phyloP scores from a whole-genome alignment of 1,140 invertebrate genomes.

The Grapholita molesta region DNA sequence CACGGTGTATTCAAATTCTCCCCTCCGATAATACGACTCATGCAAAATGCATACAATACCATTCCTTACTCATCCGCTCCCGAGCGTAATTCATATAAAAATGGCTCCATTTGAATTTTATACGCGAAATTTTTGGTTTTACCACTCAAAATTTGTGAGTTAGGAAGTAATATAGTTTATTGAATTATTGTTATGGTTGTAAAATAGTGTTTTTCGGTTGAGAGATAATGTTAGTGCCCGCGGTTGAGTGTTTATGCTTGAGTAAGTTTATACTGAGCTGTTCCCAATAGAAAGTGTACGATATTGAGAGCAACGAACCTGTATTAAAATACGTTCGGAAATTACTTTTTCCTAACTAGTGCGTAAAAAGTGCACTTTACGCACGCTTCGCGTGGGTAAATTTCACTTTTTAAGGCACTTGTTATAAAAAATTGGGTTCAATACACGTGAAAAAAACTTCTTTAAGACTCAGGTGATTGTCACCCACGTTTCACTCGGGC shows the following conservation, averaged over 20 bases:
- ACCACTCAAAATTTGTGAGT: background rate
- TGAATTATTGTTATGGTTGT: conserved; percentile 14
- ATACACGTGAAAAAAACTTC: no score
- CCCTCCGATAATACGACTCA: conserved; percentile 19
- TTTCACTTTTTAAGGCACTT: no score
- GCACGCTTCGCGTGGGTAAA: no score
- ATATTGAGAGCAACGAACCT: background rate
- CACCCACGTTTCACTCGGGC: no score
- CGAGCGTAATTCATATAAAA: conserved; percentile 18
- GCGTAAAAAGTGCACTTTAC: no score
- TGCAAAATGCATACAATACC: conserved; percentile 21
- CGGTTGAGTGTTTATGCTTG: background rate
- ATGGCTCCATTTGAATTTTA: conserved; percentile 14
- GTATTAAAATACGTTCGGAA: no score
- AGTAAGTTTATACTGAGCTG: no score
- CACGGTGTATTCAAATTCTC: conserved; percentile 14
- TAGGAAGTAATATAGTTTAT: conserved; percentile 13
- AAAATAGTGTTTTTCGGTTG: background rate
- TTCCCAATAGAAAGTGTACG: no score
- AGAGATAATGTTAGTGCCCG: no score
- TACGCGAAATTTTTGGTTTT: conserved; percentile 12
- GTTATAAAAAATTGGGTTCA: no score
- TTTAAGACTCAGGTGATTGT: no score
- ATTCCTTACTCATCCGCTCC: conserved; percentile 1
- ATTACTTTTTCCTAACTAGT: no score